Evolutionary conservation across 2,797 vertebrate genomes (phyloP), one percentile per base, ranked within the genome.

Genomic region (Crax fasciolata): DNA sequence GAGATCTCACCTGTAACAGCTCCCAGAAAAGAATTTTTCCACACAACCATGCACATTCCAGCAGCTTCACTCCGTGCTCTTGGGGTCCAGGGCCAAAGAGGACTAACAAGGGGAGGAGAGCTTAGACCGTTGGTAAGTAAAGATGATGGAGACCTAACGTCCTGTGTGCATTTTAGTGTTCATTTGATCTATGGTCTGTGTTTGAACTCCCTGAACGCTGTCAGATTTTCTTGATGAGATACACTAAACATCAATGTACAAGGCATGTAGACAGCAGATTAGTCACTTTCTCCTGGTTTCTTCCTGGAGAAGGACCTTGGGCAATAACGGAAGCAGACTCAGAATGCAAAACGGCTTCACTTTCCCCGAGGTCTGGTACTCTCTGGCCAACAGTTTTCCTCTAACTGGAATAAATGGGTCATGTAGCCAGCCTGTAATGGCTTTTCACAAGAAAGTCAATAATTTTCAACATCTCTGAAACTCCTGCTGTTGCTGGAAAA

Each of bases 401-500:
- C 73, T 81, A 48, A 91, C 68, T 8, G 10, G 48, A 73, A 81
- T 73, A 94, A 94, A 81, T 71, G 44, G 67, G 89, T 85, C 79
- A 67, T 9, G 21, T 19, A 78, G 73, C 15, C 58, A 68, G 71
- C 55, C 62, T 78, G 39, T 39, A 85, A 68, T 35, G 44, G 73
- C 66, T 91, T 97, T 94, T 96, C 52, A 54, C 77, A 82, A 32
- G 87, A 95, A 94, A 84, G 90, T 94, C 35, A 78, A 84, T 90
- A 62, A 67, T 73, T 52, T 66, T 91, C 41, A 73, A 46, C 25
- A 73, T 44, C 55, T 84, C 70, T 92, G 87, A 96, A 94, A 86
- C 23, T 71, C 93, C 82, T 68, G 70, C 61, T 72, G 46, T 73
- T 84, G 58, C 70, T 93, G 80, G 76, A 96, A 97, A 96, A 88